phyloP scores from a whole-genome alignment of 2,797 vertebrate species.

The Pyrrhura leucotis region DNA sequence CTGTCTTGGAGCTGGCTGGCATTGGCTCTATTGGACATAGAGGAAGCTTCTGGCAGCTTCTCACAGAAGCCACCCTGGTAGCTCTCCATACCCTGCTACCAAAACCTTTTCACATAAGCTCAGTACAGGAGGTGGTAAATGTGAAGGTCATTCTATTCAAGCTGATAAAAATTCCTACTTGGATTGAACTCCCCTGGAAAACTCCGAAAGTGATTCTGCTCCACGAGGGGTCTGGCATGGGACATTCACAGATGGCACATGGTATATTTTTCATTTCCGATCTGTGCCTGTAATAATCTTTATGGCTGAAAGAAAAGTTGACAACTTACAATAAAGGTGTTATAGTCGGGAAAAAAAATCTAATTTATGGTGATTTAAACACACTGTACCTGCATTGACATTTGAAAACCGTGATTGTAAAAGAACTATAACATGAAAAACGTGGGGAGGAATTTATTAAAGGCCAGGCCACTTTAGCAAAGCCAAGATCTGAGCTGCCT shows the following conservation, averaged over 20 bases:
- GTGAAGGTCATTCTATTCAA: background rate
- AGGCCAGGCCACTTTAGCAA: slow-evolving; percentile 51
- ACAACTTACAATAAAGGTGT: slow-evolving; percentile 51
- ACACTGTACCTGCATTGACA: slow-evolving; percentile 19
- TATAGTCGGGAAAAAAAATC: background rate
- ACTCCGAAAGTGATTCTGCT: background rate
- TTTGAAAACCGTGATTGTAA: slow-evolving; percentile 61
- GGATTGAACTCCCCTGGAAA: background rate
- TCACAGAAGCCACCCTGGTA: background rate
- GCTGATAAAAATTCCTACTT: background rate
- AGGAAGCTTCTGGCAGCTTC: background rate
- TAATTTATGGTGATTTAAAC: slow-evolving; percentile 65
- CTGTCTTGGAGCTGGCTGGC: background rate
- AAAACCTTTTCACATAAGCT: background rate
- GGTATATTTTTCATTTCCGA: slow-evolving; percentile 59
- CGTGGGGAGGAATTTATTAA: slow-evolving; percentile 64
- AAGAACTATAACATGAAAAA: slow-evolving; percentile 64
- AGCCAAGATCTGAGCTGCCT: slow-evolving; percentile 60
- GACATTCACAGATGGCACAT: background rate
- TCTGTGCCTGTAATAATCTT: slow-evolving; percentile 3
- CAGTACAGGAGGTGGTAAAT: background rate
- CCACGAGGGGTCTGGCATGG: background rate
- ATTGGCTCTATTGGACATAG: background rate
- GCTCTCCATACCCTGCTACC: background rate
- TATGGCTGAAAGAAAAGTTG: slow-evolving; percentile 27